Base-by-base conservation (phyloP, 1,140 invertebrate species). In the Chrysomallon squamiferum region DNA sequence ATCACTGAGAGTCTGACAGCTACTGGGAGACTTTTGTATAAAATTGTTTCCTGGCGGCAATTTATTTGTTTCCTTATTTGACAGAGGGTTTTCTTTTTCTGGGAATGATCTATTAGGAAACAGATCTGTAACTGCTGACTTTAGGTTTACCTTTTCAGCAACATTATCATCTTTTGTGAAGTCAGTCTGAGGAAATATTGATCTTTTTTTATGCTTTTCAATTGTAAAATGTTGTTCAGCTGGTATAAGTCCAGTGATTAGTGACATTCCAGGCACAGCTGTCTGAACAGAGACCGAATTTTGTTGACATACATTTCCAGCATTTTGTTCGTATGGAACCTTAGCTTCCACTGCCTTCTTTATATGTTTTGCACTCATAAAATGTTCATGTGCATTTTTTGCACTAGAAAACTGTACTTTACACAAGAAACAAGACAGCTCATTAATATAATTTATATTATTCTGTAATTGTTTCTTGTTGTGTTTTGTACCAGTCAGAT, bases 371-470 rank as follows among this genome's bases (percentile, higher is more conserved):
- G 56, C 69, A 52, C 77, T 75, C 15, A 35, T 47, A 38, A 66
- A 64, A 49, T 79, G 77, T 49, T 78, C 71, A 27, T 62, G 7
- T 30, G 71, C 74, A 63, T 68, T 76, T 18, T 65, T 69, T 33
- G 57, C 47, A 22, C 76, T 68, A 64, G 69, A 60, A 30, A 75
- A 75, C 9, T 68, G 32, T 38, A 73, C 68, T 11, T 70, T 62
- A 68, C 78, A 80, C 27, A 77, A 65, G 20, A 67, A 43, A 61
- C 78, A 80, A 66, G 57, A 69, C 41, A 71, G 59, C 1, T 69
- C 52, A 6, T 54, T 41, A n/a, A 30, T 45, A 52, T 13, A 29
- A 25, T 59, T 41, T 22, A n/a, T 45, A 22, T 30, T 49, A 18
- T 47, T 25, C 45, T 61, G 50, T 3, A n/a, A 30, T 20, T n/a